Evolutionary conservation across 2,113 vertebrate species (phyloP).

Genomic region (Apteryx mantelli): DNA sequence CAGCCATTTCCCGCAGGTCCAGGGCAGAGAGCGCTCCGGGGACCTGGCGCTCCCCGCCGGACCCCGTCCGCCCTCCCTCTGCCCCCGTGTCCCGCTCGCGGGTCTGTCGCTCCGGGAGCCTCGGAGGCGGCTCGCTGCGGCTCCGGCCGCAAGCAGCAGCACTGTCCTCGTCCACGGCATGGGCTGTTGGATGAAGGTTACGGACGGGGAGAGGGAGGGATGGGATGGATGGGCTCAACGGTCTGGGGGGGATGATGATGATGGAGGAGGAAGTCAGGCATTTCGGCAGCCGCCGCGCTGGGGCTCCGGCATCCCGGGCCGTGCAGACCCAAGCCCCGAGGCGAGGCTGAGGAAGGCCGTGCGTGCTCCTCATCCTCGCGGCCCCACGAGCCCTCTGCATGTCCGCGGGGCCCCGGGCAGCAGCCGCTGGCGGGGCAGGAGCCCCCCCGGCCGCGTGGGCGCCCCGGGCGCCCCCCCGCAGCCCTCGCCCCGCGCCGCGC

Average conservation of each 20-base stretch:
- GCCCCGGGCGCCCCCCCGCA: too few relatives aligned
- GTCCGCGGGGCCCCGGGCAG: too few relatives aligned
- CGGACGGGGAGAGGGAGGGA: neutral
- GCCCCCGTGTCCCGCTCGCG: accelerated
- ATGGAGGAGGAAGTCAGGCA: neutral
- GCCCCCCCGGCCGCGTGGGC: too few relatives aligned
- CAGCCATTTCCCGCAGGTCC: neutral
- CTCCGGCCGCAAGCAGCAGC: accelerated
- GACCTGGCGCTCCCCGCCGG: accelerated
- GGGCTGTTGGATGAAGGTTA: neutral
- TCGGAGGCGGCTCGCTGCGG: neutral
- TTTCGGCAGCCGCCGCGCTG: neutral
- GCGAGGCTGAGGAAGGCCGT: neutral
- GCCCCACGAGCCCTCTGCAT: too few relatives aligned
- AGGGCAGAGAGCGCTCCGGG: accelerated
- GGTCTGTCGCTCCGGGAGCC: too few relatives aligned
- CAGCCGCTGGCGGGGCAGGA: too few relatives aligned
- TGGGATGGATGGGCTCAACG: neutral
- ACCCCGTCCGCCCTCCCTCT: neutral
- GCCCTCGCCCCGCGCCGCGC: too few relatives aligned
- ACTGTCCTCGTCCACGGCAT: accelerated
- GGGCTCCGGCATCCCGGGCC: accelerated
- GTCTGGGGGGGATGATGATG: neutral
- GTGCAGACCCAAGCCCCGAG: too few relatives aligned
- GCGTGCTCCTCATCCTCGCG: neutral